Evolutionary conservation across 2,888 invertebrate species (phyloP).

Genomic region (Leucozona laternaria): DNA sequence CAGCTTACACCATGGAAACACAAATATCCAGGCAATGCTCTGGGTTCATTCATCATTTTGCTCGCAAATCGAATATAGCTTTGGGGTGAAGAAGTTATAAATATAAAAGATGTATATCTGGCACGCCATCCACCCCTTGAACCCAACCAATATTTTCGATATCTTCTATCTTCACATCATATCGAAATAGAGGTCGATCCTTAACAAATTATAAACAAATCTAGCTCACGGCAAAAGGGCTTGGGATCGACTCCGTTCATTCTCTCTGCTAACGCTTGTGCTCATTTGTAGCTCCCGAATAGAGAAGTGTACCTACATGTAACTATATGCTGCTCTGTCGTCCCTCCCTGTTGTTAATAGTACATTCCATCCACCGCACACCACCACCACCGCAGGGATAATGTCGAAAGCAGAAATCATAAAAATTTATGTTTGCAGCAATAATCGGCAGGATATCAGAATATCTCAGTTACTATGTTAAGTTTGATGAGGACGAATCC

Average conservation of each 20-base stretch:
- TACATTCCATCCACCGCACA: not conserved
- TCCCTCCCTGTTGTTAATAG: not conserved
- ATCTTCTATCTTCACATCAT: conserved; percentile 42
- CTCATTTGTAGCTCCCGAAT: conserved; percentile 41
- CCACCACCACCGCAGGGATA: conserved; percentile 54
- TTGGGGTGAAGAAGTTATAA: not conserved
- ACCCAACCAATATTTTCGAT: conserved; percentile 57
- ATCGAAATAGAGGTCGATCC: conserved; percentile 71
- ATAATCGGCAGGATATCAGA: conserved; percentile 78
- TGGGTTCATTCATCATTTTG: conserved; percentile 62
- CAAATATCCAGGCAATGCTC: not conserved
- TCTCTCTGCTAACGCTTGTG: conserved; percentile 35
- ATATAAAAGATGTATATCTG: not conserved
- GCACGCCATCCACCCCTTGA: not conserved
- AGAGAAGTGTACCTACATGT: not conserved
- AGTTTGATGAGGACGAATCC: conserved; percentile 58
- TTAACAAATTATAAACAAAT: conserved; percentile 76
- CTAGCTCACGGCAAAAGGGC: conserved; percentile 63
- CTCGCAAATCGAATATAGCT: conserved; percentile 42
- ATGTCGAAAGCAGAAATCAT: conserved; percentile 79
- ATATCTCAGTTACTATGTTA: conserved; percentile 69
- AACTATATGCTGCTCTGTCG: not conserved
- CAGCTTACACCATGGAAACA: conserved; percentile 51
- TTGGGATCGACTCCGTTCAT: conserved; percentile 23
- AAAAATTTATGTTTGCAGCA: conserved; percentile 81